phyloP scores from a whole-genome alignment of 2,888 invertebrate species.

The Phragmatobia fuliginosa region DNA sequence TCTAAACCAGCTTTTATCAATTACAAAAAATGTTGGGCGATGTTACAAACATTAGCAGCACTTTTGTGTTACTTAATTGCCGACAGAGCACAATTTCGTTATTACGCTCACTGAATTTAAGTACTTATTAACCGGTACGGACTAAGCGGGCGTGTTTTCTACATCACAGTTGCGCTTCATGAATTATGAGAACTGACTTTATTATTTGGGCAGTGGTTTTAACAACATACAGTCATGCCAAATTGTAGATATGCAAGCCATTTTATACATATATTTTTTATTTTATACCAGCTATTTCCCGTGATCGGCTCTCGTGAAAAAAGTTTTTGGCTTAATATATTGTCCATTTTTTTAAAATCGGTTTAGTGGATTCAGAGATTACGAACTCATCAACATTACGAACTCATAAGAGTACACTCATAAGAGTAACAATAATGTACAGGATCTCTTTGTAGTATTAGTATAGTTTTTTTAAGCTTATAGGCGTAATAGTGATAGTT shows the following conservation, averaged over 20 bases:
- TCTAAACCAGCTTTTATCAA: not conserved
- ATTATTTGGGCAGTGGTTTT: not conserved
- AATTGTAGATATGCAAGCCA: not conserved
- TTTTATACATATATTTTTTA: not conserved
- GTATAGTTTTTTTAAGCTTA: too few species aligned
- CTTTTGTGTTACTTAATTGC: conserved; percentile 21
- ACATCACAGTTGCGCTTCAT: conserved; percentile 1
- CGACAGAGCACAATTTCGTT: conserved; percentile 28
- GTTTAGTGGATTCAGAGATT: too few species aligned
- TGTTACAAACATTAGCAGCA: conserved; percentile 11
- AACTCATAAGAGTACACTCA: too few species aligned
- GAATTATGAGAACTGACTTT: not conserved
- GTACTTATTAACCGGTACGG: conserved; percentile 36
- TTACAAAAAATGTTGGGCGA: not conserved
- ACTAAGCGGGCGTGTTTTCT: conserved; percentile 20
- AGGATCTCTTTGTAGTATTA: too few species aligned
- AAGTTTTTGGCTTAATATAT: too few species aligned
- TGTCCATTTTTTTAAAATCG: too few species aligned
- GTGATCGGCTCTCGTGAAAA: too few species aligned
- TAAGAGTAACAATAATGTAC: too few species aligned
- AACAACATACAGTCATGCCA: not conserved
- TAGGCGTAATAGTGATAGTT: too few species aligned
- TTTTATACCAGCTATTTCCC: too few species aligned
- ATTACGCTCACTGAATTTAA: conserved; percentile 39
- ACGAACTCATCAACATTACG: too few species aligned